Conservation (phyloP, 1,140 invertebrate genomes). For the Brachionus plicatilis region DNA sequence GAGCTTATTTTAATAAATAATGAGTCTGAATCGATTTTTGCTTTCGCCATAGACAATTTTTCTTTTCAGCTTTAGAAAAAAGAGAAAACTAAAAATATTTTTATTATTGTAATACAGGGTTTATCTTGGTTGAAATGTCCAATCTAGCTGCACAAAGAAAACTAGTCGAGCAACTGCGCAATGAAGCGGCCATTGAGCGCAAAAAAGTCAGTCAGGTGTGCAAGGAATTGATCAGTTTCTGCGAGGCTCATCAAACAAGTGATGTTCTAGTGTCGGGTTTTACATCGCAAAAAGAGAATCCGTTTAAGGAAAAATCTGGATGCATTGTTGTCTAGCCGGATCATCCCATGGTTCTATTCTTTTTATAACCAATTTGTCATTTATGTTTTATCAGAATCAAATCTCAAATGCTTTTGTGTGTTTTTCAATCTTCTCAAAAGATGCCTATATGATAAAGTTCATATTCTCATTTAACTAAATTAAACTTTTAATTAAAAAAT, state of each 20-base stretch:
- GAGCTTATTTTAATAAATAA: neutral
- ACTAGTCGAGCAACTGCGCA: slow-evolving; percentile 33
- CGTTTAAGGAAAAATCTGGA: slow-evolving; percentile 40
- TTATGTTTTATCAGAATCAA: neutral
- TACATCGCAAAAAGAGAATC: slow-evolving; percentile 38
- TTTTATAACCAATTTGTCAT: neutral
- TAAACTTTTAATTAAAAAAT: neutral
- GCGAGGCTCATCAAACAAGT: slow-evolving; percentile 22
- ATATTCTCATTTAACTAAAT: neutral
- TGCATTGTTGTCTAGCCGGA: slow-evolving; percentile 9
- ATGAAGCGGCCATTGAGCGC: slow-evolving; percentile 38
- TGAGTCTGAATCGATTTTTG: neutral
- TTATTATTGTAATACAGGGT: neutral
- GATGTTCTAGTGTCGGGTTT: slow-evolving; percentile 39
- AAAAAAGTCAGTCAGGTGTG: slow-evolving; percentile 40
- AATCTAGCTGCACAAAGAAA: slow-evolving; percentile 39
- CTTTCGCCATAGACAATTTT: neutral
- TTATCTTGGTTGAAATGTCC: slow-evolving; percentile 3
- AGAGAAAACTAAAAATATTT: neutral
- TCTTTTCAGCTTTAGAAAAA: neutral
- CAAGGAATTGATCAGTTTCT: slow-evolving; percentile 40
- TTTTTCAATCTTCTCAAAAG: neutral
- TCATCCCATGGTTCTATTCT: neutral
- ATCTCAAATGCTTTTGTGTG: neutral
- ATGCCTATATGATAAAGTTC: slow-evolving; percentile 2